Conservation (phyloP, 2,888 invertebrate species). For the Tetragonisca angustula region DNA sequence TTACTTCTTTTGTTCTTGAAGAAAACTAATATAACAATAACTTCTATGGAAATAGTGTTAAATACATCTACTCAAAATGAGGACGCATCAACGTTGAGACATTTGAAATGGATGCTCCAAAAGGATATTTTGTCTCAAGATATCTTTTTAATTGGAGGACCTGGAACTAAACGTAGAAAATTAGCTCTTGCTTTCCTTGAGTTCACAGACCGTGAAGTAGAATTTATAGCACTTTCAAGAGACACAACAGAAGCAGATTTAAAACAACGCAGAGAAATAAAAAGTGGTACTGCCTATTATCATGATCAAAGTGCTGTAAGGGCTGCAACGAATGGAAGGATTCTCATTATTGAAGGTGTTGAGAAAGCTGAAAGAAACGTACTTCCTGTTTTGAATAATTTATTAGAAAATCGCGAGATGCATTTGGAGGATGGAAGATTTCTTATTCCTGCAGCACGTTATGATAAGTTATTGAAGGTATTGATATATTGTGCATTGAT, state of each 20-base stretch:
- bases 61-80: slow-evolving; percentile 88
- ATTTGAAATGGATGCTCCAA: slow-evolving; percentile 98
- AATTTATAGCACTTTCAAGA: slow-evolving; percentile 96
- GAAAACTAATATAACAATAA: not conserved
- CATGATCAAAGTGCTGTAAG: slow-evolving; percentile 98
- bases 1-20: slow-evolving; percentile 8
- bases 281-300: slow-evolving; percentile 94
- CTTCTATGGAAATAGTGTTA: slow-evolving; percentile 49
- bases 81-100: slow-evolving; percentile 85
- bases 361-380: slow-evolving; percentile 99
- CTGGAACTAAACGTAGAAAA: slow-evolving; percentile 92
- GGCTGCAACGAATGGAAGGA: slow-evolving; percentile 94
- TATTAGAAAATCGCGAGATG: slow-evolving; percentile 99
- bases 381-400: slow-evolving; percentile 96
- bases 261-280: slow-evolving; percentile 97
- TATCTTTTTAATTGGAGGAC: slow-evolving; percentile 96
- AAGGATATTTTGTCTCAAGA: slow-evolving; percentile 97
- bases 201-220: slow-evolving; percentile 94
- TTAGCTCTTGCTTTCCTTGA: slow-evolving; percentile 95
- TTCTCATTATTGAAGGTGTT: slow-evolving; percentile 96
- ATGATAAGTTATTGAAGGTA: slow-evolving; percentile 94
- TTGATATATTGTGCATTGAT: slow-evolving; percentile 28
- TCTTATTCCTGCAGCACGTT: slow-evolving; percentile 94
- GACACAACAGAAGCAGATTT: slow-evolving; percentile 99
- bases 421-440: slow-evolving; percentile 98